Base-by-base conservation (phyloP, 2,888 invertebrate species). In the Macrosoma leucophasiata region DNA sequence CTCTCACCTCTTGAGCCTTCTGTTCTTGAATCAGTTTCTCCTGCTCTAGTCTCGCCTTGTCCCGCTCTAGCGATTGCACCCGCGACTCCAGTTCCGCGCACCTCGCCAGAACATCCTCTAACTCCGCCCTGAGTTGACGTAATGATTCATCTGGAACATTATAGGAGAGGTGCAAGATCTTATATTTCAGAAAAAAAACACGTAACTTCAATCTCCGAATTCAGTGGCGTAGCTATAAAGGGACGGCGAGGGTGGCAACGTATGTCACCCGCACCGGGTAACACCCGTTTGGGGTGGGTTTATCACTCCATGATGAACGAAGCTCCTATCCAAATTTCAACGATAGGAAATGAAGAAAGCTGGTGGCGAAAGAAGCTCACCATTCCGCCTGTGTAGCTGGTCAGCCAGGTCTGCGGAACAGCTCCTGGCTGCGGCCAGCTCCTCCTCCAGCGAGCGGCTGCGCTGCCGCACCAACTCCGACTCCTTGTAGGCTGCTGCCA, bases 401-500 rank as follows among this genome's bases (percentile, higher is more conserved):
- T 87, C 86, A 3, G 85, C 79, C 2, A 90, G 62, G 53, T 87
- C 85, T 1, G 77, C 78, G 30, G 89, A 89, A 55, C 87, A 87
- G 35, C 76, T 74, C 52, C 87, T 85, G 46, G 88, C 87, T 1
- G 84, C 86, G 1, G 79, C 55, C 17, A 90, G 67, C 43, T 90
- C 90, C 13, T 86, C 87, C 58, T 90, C 90, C 42, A 90, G 58
- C 3, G 86, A 85, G 13, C 86, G 72, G 48, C 90, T 84, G 37
- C 87, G 78, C 52, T 88, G 87, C 11, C 87, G 69, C 13, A 88
- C 81, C 44, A 85, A 64, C 57, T 90, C 90, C 2, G 89, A 87
- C 63, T 91, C 90, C 50, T 89, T 90, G 68, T 87, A 86, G 0
- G 90, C 88, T n/a, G 87, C 81, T 43, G 86, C 86, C 10, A 90